Percentiles rank a stretch among this genome's conserved stretches.
These are phyloP conservation scores for Corythornis cristatus DNA, from an alignment of 2,113 vertebrate genomes.

Conservation along the genomic window DNA sequence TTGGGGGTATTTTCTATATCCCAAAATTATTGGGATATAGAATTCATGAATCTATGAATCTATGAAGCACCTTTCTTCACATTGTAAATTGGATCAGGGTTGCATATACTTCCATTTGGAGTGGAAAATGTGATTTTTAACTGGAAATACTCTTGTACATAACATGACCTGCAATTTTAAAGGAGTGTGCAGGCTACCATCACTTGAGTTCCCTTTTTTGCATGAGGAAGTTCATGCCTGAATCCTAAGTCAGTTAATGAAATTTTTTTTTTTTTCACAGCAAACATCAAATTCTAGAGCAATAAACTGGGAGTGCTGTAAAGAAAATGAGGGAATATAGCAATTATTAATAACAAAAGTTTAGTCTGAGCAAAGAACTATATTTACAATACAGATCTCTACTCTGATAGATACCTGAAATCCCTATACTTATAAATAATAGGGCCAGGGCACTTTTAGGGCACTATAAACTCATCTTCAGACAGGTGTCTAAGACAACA, in stretches of 20 bases:
- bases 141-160: neutral
- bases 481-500: neutral
- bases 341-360: neutral
- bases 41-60: no score
- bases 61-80: neutral
- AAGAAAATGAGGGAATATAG: neutral
- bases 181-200: neutral
- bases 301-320: neutral
- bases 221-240: neutral
- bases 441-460: neutral
- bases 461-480: neutral
- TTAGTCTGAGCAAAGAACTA: neutral
- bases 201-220: neutral
- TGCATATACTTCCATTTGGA: neutral
- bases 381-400: neutral
- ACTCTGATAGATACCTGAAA: neutral
- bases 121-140: neutral
- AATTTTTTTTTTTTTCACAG: neutral
- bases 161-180: neutral
- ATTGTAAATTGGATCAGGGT: neutral
- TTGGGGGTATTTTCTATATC: neutral
- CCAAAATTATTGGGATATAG: neutral
- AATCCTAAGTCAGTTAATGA: neutral
- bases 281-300: neutral
- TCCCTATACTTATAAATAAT: fast-evolving